Percentiles rank a stretch among this genome's conserved stretches.
phyloP scores from a whole-genome alignment of 2,888 invertebrate species.

The Brachylomia viminalis region DNA sequence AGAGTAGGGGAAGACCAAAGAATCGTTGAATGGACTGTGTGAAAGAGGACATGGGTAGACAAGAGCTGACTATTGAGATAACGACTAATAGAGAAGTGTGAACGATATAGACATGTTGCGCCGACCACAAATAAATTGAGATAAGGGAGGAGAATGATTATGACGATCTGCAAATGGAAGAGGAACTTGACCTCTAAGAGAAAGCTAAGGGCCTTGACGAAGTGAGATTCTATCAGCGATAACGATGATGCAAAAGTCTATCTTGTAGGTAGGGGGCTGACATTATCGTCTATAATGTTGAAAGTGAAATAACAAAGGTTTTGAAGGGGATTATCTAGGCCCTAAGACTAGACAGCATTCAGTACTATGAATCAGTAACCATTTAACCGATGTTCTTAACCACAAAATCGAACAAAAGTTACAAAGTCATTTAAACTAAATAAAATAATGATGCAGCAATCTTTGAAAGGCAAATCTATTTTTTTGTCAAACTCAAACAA shows the following conservation, averaged over 20 bases:
- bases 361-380: not conserved
- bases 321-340: not conserved
- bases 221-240: not conserved
- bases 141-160: not conserved
- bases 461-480: slow-evolving; percentile 33
- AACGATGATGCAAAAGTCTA: not conserved
- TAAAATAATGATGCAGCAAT: slow-evolving; percentile 25
- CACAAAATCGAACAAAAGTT: slow-evolving; percentile 5
- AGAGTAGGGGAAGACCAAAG: too few relatives aligned
- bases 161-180: not conserved
- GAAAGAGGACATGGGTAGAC: not conserved
- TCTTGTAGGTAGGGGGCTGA: not conserved
- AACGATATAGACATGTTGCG: not conserved
- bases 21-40: not conserved
- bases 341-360: not conserved
- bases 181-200: not conserved
- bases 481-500: slow-evolving; percentile 25
- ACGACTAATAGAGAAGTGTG: not conserved
- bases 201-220: not conserved
- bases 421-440: slow-evolving; percentile 24
- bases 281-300: not conserved
- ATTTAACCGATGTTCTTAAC: not conserved
- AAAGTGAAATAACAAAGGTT: not conserved
- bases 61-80: not conserved
- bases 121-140: not conserved